Evolutionary conservation across 2,113 vertebrate genomes (phyloP).

Genomic region (Tetrao urogallus): DNA sequence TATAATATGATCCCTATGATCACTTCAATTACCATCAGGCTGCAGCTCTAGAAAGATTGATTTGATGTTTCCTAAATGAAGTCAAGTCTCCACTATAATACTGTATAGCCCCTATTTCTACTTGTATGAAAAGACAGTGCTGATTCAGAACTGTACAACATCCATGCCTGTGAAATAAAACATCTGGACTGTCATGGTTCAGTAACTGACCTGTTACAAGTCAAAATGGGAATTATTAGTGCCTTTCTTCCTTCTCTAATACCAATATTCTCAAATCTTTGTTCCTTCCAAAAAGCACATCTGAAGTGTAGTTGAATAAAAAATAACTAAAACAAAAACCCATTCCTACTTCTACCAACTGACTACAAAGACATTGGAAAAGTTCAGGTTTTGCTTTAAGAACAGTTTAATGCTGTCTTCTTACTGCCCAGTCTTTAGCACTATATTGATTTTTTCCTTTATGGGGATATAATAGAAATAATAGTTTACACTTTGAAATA

Average conservation of each 20-base stretch:
- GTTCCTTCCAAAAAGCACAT: background rate
- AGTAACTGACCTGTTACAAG: background rate
- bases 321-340: background rate
- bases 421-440: background rate
- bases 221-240: background rate
- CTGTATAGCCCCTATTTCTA: background rate
- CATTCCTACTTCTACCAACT: background rate
- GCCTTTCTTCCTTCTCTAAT: background rate
- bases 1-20: background rate
- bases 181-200: background rate
- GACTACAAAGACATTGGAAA: background rate
- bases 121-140: background rate
- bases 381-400: background rate
- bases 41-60: background rate
- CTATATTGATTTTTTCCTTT: background rate
- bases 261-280: background rate
- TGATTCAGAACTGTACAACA: background rate
- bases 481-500: background rate
- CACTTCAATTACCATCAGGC: background rate
- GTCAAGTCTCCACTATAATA: background rate
- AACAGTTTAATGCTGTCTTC: background rate
- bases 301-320: background rate
- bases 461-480: background rate
- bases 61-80: background rate
- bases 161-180: background rate